Conservation (phyloP, 2,888 invertebrate species). For the Scaptomyza caliginosa region DNA sequence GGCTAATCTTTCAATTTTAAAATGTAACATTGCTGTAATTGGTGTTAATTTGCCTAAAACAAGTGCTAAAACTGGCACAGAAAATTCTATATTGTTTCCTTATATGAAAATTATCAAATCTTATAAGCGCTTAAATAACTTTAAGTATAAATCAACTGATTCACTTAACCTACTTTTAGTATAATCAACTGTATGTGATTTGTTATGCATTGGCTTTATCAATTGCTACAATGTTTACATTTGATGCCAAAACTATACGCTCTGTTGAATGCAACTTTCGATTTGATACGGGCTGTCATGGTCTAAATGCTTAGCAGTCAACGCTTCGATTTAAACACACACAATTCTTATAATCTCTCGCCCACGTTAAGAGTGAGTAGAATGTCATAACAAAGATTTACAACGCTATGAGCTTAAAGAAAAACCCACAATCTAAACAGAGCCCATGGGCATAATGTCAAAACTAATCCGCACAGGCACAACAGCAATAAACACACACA, state of each 20-base stretch:
- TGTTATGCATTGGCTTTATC: background rate
- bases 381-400: conserved; percentile 39
- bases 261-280: too few relatives aligned
- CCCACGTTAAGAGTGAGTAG: background rate
- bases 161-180: background rate
- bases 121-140: too few relatives aligned
- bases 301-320: background rate
- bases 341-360: conserved; percentile 13
- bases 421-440: conserved; percentile 15
- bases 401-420: conserved; percentile 8
- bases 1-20: conserved; percentile 38
- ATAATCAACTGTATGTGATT: background rate
- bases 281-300: conserved; percentile 1
- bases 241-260: background rate
- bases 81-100: background rate
- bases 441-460: conserved; percentile 20
- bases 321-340: background rate
- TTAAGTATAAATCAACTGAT: background rate
- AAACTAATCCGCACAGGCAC: conserved; percentile 52
- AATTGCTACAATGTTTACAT: background rate
- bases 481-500: conserved; percentile 24
- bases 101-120: too few relatives aligned
- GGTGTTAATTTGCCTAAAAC: background rate
- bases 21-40: background rate
- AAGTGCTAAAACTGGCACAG: too few relatives aligned